Base-by-base conservation (phyloP, 2,797 vertebrate species). In the Choloepus didactylus region DNA sequence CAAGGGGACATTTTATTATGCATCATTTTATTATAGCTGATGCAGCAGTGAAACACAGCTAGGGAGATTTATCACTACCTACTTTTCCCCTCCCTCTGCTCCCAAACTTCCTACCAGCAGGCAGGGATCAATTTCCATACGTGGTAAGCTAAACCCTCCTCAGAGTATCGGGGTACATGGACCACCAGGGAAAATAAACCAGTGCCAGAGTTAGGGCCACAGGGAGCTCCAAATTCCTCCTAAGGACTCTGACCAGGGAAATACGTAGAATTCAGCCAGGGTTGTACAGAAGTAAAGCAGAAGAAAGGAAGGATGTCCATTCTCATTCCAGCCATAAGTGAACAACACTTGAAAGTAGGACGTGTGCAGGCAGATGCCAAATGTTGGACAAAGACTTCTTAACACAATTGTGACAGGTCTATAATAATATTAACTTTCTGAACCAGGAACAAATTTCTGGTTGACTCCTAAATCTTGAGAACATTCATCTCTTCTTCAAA, bases 1-100 rank as follows among this genome's bases (percentile, higher is more conserved):
- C 60, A 54, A 89, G 92, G 73, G 41, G 44, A 89, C 46, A 87
- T 18, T 60, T 80, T 81, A 25, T 92, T 93, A 81, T 54, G 8
- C 85, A 21, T 69, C 66, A 81, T 92, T 93, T 96, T 87, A 94
- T 64, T 79, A 27, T 6, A 88, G 54, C 62, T 91, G 89, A 89
- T 67, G 69, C 27, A 38, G 27, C 14, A 82, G 2, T 70, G 46
- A 94, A 79, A 38, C 35, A 76, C 11, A 80, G 54, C 67, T 72
- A 56, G 51, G 94, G 19, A 95, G 80, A 87, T 44, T 89, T n/a
- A 56, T 16, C 9, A 75, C 38, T 1, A 12, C 8, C 15, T 64
- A 41, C 12, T 1, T 1, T 35, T 23, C 19, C 38, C 2, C 10
- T 46, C 38, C 41, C 72, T 62, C 46, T 66, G 2, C 46, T 72